A percentile compares a stretch with the other conserved stretches of the same genome.
Evolutionary conservation across 2,113 vertebrate species (phyloP).

Genomic region (Protomyctophum bolini): DNA sequence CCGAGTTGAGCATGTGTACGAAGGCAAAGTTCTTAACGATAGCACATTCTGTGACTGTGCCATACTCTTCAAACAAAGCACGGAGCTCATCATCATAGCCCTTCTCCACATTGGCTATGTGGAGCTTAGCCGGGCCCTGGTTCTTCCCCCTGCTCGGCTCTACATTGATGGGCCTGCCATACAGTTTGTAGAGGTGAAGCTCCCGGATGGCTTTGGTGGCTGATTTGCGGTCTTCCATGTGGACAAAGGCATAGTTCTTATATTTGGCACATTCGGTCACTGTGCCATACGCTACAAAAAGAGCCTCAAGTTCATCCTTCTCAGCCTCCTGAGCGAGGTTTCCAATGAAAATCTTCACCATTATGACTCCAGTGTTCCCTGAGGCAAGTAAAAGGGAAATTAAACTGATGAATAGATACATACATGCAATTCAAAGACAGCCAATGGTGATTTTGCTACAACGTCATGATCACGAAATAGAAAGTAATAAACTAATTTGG

Average conservation of each 20-base stretch:
- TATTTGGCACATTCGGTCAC: conserved; percentile 83
- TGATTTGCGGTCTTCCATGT: conserved; percentile 82
- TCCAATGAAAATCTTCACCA: conserved; percentile 86
- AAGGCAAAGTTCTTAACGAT: conserved; percentile 85
- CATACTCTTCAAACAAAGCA: conserved; percentile 80
- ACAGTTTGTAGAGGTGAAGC: conserved; percentile 76
- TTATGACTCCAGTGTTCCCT: conserved; percentile 39
- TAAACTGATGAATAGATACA: not conserved
- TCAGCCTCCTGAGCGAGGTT: conserved; percentile 78
- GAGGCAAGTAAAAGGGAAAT: not conserved
- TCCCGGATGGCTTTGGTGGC: conserved; percentile 81
- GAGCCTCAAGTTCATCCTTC: conserved; percentile 77
- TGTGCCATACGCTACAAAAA: conserved; percentile 76
- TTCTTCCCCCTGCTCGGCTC: conserved; percentile 80
- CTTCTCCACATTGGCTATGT: conserved; percentile 80
- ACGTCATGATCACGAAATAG: conserved; percentile 47
- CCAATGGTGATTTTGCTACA: not conserved
- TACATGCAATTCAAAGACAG: not conserved
- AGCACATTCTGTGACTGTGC: conserved; percentile 77
- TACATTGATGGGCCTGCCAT: conserved; percentile 81
- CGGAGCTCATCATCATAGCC: conserved; percentile 77
- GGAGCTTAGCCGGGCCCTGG: conserved; percentile 79
- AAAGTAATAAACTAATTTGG: not conserved
- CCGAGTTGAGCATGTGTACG: conserved; percentile 81
- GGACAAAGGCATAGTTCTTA: conserved; percentile 85